Evolutionary conservation across 2,888 invertebrate genomes (phyloP).

Genomic region (Ornithoptera alexandrae): DNA sequence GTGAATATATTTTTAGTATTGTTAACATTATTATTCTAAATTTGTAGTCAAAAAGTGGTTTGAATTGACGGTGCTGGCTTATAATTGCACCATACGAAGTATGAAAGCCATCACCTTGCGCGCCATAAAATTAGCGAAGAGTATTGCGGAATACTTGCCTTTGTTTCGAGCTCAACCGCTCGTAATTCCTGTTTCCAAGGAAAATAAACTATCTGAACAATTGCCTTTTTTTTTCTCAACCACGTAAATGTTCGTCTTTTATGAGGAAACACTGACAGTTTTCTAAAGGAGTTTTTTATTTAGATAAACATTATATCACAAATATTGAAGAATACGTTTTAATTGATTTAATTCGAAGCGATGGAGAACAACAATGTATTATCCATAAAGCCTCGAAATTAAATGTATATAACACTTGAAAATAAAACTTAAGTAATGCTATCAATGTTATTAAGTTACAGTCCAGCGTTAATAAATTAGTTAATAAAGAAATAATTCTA

Average conservation of each 20-base stretch:
- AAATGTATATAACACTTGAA: too few relatives aligned
- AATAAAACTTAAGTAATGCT: too few relatives aligned
- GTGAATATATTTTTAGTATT: neutral
- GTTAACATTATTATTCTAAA: neutral
- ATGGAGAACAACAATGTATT: too few relatives aligned
- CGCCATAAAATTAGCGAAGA: neutral
- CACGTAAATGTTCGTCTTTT: neutral
- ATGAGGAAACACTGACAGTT: neutral
- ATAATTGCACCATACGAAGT: neutral
- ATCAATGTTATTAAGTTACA: too few relatives aligned
- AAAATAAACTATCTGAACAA: slow-evolving; percentile 17
- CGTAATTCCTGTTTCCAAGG: slow-evolving; percentile 15
- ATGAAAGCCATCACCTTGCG: neutral
- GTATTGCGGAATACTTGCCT: slow-evolving; percentile 2
- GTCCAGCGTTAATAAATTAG: too few relatives aligned
- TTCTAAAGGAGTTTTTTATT: too few relatives aligned
- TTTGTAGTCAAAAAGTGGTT: neutral
- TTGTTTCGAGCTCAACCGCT: slow-evolving; percentile 10
- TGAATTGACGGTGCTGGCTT: neutral
- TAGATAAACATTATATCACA: too few relatives aligned
- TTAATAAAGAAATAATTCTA: too few relatives aligned
- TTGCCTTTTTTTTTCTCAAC: slow-evolving; percentile 7
- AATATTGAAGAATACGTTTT: too few relatives aligned
- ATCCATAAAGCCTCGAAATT: too few relatives aligned
- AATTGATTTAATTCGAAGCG: too few relatives aligned